Conservation (phyloP, 2,113 vertebrate genomes). For the mouse (Mus musculus) region GRCm39 chr4:64987501-64988000, state of each 20-base stretch:
- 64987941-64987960: conserved; percentile 57
- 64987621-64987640: background rate
- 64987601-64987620: conserved; percentile 22
- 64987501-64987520: conserved; percentile 17
- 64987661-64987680: background rate
- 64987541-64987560: conserved; percentile 25
- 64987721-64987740: conserved; percentile 26
- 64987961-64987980: conserved; percentile 45
- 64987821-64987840: conserved; percentile 68
- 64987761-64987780: conserved; percentile 33
- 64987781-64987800: conserved; percentile 50
- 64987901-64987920: conserved; percentile 58
- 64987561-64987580: background rate
- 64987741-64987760: conserved; percentile 30
- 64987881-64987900: conserved; percentile 70
- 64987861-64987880: conserved; percentile 73
- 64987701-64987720: conserved; percentile 38
- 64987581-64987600: conserved; percentile 31
- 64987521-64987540: conserved; percentile 13
- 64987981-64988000: conserved; percentile 65
- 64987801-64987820: conserved; percentile 67
- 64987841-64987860: conserved; percentile 72
- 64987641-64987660: background rate
- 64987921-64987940: conserved; percentile 22
- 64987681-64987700: background rate